A percentile compares a stretch with the other conserved stretches of the same genome.
Conservation (phyloP, 2,797 vertebrate species). For the Pipistrellus pygmaeus region DNA sequence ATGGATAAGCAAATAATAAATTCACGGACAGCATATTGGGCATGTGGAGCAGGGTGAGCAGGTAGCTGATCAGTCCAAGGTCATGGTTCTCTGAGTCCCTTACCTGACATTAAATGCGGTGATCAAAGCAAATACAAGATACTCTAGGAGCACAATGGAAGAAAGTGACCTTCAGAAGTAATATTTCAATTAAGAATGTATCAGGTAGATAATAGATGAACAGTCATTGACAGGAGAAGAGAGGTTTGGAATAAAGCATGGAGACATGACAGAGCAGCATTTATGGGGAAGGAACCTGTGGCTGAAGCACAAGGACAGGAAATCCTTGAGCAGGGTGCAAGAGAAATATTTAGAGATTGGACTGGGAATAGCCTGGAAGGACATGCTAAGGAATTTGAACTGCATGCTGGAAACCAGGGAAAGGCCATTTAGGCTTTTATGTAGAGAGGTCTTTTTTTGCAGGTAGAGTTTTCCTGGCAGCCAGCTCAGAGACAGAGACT, state of each 20-base stretch:
- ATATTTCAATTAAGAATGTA: neutral
- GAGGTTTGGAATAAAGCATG: neutral
- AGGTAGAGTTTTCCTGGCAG: neutral
- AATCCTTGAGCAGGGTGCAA: neutral
- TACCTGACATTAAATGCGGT: neutral
- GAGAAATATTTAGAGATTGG: neutral
- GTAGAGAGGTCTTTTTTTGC: accelerated
- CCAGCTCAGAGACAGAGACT: neutral
- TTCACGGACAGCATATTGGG: neutral
- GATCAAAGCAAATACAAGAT: neutral
- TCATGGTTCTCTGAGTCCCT: neutral
- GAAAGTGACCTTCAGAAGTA: neutral
- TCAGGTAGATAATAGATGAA: neutral
- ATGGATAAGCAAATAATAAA: neutral
- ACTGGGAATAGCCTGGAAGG: neutral
- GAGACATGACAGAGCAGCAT: neutral
- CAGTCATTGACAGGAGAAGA: neutral
- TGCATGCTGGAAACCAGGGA: neutral
- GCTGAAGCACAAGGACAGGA: neutral
- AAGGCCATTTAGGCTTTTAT: neutral
- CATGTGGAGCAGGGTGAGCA: neutral
- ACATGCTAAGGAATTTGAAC: neutral
- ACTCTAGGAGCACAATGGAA: neutral
- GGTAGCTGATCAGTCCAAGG: neutral
- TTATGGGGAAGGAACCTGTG: neutral